Conservation (phyloP, 2,113 vertebrate species). For the Hydrochoerus hydrochaeris region DNA sequence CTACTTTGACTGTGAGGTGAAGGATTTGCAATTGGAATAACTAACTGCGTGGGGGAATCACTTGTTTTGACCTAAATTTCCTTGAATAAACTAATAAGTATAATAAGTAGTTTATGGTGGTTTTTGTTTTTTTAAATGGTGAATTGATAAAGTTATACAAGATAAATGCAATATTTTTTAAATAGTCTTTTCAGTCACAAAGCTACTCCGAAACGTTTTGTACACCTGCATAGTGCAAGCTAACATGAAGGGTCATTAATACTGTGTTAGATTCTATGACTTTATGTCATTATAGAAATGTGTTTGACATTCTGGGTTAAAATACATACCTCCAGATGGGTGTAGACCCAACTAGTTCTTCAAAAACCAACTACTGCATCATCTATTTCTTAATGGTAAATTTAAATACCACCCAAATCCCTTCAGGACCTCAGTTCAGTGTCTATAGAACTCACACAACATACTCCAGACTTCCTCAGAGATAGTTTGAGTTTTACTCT, state of each 20-base stretch:
- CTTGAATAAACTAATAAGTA: background rate
- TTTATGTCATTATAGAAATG: slow-evolving; percentile 73
- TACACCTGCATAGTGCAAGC: background rate
- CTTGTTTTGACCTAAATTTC: background rate
- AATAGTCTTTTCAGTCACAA: background rate
- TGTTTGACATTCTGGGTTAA: slow-evolving; percentile 78
- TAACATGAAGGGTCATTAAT: background rate
- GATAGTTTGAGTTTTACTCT: slow-evolving; percentile 71
- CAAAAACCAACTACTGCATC: slow-evolving; percentile 80
- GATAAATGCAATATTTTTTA: background rate
- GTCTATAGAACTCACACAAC: slow-evolving; percentile 60
- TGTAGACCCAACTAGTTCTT: slow-evolving; percentile 74
- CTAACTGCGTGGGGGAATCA: background rate
- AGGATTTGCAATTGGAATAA: slow-evolving; percentile 21
- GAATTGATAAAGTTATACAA: background rate
- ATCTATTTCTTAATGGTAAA: slow-evolving; percentile 81
- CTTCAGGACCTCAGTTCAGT: slow-evolving; percentile 76
- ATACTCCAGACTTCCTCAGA: slow-evolving; percentile 74
- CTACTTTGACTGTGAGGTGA: background rate
- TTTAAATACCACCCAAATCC: slow-evolving; percentile 79
- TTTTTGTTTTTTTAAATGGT: background rate
- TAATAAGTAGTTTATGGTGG: background rate
- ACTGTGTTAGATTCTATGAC: slow-evolving; percentile 68
- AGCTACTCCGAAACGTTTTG: background rate
- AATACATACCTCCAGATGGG: slow-evolving; percentile 80